These are phyloP conservation scores for Premnoplex brunnescens DNA, from an alignment of 2,797 vertebrate species.

Conservation along the genomic window DNA sequence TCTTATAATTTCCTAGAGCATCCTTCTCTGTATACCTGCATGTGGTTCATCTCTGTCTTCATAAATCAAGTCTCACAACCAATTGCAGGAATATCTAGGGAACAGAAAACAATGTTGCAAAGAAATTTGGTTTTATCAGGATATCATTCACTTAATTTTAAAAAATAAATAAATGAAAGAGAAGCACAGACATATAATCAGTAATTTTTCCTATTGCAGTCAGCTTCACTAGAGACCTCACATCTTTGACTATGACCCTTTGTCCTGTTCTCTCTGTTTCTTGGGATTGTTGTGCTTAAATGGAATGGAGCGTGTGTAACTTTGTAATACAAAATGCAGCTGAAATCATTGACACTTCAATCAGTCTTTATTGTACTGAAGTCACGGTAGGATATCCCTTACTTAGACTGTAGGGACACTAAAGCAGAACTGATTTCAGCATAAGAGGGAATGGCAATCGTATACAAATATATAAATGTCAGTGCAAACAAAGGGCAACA, in stretches of 20 bases:
- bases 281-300: slow-evolving; percentile 61
- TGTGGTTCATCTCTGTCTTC: neutral
- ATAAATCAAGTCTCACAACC: neutral
- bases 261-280: slow-evolving; percentile 1
- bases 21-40: neutral
- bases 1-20: slow-evolving; percentile 1
- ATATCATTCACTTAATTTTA: neutral
- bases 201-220: neutral
- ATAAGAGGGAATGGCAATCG: neutral
- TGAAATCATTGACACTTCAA: slow-evolving; percentile 72
- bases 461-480: slow-evolving; percentile 32
- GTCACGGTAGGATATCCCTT: slow-evolving; percentile 49
- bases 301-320: slow-evolving; percentile 56
- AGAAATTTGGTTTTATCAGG: neutral
- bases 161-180: neutral
- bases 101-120: neutral
- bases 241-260: neutral
- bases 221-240: neutral
- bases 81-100: neutral
- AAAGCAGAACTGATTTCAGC: slow-evolving; percentile 64
- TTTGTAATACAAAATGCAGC: slow-evolving; percentile 61
- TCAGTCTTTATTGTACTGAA: slow-evolving; percentile 70
- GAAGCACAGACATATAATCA: neutral
- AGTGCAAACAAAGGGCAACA: slow-evolving; percentile 7
- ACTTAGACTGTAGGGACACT: slow-evolving; percentile 47